phyloP scores from a whole-genome alignment of 1,140 invertebrate genomes.

The Leptopilina boulardi region DNA sequence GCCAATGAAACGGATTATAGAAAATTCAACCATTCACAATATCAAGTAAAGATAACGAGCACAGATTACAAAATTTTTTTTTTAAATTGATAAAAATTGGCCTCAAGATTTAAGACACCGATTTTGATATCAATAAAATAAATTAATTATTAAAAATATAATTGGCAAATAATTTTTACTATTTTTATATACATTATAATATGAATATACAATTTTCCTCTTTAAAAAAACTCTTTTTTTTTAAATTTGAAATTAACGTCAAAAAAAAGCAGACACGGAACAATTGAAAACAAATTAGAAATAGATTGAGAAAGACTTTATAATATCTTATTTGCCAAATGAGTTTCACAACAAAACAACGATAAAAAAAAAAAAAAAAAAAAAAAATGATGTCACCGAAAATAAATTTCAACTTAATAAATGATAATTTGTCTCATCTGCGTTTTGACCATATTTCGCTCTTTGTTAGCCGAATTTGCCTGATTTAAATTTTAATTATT shows the following conservation, averaged over 20 bases:
- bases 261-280: background rate
- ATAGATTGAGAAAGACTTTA: background rate
- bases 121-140: background rate
- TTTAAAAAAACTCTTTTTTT: background rate
- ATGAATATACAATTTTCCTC: background rate
- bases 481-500: background rate
- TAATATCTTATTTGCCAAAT: conserved; percentile 5
- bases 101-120: background rate
- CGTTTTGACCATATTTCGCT: background rate
- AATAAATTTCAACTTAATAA: conserved; percentile 7
- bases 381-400: too few species aligned
- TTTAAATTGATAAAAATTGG: background rate
- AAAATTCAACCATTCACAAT: conserved; percentile 4
- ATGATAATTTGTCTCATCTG: background rate
- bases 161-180: too few species aligned
- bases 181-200: too few species aligned
- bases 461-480: background rate
- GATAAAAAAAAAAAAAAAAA: background rate
- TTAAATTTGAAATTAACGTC: background rate
- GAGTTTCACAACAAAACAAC: background rate
- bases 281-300: background rate
- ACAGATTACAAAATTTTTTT: background rate
- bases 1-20: conserved; percentile 16
- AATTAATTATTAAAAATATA: too few species aligned
- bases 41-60: background rate